These are phyloP conservation scores for Keiferia lycopersicella DNA, from an alignment of 2,888 invertebrate species.

Conservation along the genomic window DNA sequence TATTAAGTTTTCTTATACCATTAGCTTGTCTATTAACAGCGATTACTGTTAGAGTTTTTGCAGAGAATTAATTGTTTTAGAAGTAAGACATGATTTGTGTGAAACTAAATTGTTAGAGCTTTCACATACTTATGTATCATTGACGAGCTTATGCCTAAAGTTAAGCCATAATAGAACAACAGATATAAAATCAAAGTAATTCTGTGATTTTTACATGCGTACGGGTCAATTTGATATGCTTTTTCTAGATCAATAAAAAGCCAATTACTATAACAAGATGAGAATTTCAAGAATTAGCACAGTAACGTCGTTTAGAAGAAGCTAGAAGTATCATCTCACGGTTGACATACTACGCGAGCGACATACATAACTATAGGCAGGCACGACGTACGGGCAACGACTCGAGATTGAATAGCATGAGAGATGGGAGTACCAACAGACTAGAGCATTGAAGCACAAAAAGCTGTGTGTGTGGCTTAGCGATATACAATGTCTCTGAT, in stretches of 20 bases:
- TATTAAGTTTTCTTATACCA: not conserved
- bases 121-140: too few species aligned
- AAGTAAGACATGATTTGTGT: not conserved
- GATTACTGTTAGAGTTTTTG: not conserved
- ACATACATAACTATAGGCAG: not conserved
- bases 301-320: not conserved
- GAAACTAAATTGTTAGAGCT: not conserved
- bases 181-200: too few species aligned
- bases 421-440: not conserved
- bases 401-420: constrained; percentile 1
- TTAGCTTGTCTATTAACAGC: constrained; percentile 3
- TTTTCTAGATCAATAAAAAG: too few species aligned
- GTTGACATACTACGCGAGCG: not conserved
- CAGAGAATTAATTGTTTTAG: not conserved
- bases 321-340: not conserved
- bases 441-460: not conserved
- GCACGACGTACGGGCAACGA: not conserved
- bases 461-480: not conserved
- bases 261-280: not conserved
- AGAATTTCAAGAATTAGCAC: not conserved
- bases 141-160: too few species aligned
- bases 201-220: too few species aligned
- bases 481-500: not conserved
- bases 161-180: too few species aligned
- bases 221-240: too few species aligned